Evolutionary conservation across 2,113 vertebrate genomes (phyloP).

Genomic region (Galemys pyrenaicus): DNA sequence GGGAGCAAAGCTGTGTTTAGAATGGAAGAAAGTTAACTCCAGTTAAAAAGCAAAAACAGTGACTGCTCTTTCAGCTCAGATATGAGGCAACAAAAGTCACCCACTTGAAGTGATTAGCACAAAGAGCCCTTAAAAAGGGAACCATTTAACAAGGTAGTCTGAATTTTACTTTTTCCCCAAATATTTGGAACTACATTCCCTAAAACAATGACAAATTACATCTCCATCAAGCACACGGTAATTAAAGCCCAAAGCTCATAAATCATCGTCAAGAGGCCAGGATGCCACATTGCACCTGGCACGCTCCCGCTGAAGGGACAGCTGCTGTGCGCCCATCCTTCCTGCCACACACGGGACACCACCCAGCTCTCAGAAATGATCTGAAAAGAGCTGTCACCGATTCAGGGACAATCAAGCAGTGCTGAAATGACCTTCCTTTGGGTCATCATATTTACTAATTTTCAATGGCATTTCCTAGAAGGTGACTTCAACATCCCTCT

Average conservation of each 20-base stretch:
- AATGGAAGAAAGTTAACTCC: not conserved
- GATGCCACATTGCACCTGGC: slow-evolving; percentile 42
- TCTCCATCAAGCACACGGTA: slow-evolving; percentile 53
- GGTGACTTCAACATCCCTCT: not conserved
- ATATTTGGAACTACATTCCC: slow-evolving; percentile 27
- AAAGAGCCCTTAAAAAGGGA: slow-evolving; percentile 40
- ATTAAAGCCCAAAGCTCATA: slow-evolving; percentile 57
- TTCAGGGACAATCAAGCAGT: not conserved
- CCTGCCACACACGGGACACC: not conserved
- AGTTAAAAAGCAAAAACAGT: not conserved
- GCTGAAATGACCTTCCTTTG: not conserved
- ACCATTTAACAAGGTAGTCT: not conserved
- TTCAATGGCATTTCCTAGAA: not conserved
- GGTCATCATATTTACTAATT: not conserved
- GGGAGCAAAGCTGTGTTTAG: not conserved
- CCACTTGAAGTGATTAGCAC: not conserved
- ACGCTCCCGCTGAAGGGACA: slow-evolving; percentile 35
- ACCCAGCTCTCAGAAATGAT: not conserved
- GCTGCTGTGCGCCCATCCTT: slow-evolving; percentile 36
- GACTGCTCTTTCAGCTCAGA: not conserved
- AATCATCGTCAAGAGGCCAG: slow-evolving; percentile 57
- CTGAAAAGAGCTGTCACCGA: not conserved
- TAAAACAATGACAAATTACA: slow-evolving; percentile 65
- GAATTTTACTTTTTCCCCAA: not conserved
- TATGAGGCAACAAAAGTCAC: not conserved